Conservation (phyloP, 2,888 invertebrate genomes). For the Schrankia costaestrigalis region DNA sequence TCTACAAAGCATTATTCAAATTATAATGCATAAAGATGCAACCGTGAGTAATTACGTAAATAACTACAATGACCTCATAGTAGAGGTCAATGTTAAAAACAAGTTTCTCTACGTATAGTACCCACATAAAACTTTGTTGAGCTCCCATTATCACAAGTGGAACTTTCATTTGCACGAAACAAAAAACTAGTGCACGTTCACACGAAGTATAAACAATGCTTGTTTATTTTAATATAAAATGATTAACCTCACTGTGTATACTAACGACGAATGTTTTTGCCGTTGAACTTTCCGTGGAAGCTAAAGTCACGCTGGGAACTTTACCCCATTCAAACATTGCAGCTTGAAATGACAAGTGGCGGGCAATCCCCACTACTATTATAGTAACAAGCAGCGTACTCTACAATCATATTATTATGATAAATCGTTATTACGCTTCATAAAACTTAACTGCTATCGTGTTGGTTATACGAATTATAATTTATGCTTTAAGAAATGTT, state of each 20-base stretch:
- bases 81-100: constrained; percentile 68
- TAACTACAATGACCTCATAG: too few species aligned
- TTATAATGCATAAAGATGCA: constrained; percentile 8
- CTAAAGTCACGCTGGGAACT: constrained; percentile 34
- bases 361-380: constrained; percentile 6
- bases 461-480: too few species aligned
- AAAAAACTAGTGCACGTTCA: constrained; percentile 71
- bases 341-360: constrained; percentile 36
- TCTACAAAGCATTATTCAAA: too few species aligned
- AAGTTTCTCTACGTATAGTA: constrained; percentile 53
- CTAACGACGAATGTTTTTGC: constrained; percentile 45
- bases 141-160: constrained; percentile 71
- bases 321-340: constrained; percentile 28
- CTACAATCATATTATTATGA: too few species aligned
- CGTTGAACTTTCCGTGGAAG: constrained; percentile 56
- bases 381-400: constrained; percentile 13
- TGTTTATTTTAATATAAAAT: constrained; percentile 50
- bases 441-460: too few species aligned
- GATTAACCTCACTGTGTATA: constrained; percentile 23
- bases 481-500: too few species aligned
- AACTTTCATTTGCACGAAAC: constrained; percentile 75
- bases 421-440: too few species aligned
- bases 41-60: constrained; percentile 28
- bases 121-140: constrained; percentile 38
- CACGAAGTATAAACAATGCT: constrained; percentile 56